Evolutionary conservation across 1,140 invertebrate genomes (phyloP).

Genomic region (Eciton burchellii): DNA sequence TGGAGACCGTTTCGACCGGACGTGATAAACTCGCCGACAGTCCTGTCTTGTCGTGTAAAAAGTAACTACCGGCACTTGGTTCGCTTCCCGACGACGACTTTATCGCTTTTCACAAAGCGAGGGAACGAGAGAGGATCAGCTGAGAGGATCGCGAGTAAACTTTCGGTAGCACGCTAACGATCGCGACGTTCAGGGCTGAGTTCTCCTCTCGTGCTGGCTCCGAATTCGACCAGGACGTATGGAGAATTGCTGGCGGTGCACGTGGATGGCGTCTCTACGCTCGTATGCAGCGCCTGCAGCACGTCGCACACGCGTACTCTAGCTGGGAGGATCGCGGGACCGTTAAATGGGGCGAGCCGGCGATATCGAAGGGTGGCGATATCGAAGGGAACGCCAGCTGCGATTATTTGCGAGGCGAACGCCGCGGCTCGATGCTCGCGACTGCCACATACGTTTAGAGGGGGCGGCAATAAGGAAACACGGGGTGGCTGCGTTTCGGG

Average conservation of each 20-base stretch:
- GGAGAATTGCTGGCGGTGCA: background rate
- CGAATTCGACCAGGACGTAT: constrained; percentile 28
- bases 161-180: constrained; percentile 56
- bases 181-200: constrained; percentile 27
- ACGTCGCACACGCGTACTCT: constrained; percentile 35
- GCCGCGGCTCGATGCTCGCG: constrained; percentile 26
- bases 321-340: background rate
- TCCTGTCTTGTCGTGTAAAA: constrained; percentile 52
- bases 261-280: background rate
- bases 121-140: constrained; percentile 25
- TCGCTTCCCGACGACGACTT: constrained; percentile 39
- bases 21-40: constrained; percentile 29
- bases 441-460: constrained; percentile 37
- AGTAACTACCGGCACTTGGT: constrained; percentile 48
- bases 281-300: background rate
- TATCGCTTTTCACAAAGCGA: constrained; percentile 33
- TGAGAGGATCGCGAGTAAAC: constrained; percentile 48
- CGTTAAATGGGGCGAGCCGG: constrained; percentile 42
- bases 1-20: too few species aligned
- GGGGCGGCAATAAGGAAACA: constrained; percentile 17
- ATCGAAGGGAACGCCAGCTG: constrained; percentile 45
- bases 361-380: constrained; percentile 17
- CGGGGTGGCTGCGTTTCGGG: constrained; percentile 10
- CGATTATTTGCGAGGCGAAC: constrained; percentile 53
- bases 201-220: constrained; percentile 13